Evolutionary conservation across 2,888 invertebrate species (phyloP), one percentile per base, ranked within the genome.

Genomic region (Corbicula japonica): DNA sequence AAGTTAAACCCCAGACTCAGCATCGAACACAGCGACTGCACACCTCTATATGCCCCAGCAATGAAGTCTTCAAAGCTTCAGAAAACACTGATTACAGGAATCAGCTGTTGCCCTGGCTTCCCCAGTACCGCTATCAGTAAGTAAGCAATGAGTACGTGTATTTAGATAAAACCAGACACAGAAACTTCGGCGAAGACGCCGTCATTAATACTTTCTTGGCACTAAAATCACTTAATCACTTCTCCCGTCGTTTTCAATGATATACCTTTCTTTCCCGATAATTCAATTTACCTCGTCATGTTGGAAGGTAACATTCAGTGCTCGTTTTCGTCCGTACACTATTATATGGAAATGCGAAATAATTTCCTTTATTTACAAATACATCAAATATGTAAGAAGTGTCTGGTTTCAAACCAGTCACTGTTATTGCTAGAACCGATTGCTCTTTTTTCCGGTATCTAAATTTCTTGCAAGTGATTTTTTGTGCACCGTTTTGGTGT

Each of bases 311-410:
- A 52, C 89, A 89, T n/a, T 73, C 58, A 1, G 84, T 48, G 46
- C 83, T 86, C 12, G 92, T 92, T 80, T 86, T 88, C n/a, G 88
- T 89, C 82, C 86, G 87, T 44, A 89, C 89, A 62, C 89, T 88
- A 66, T 88, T 87, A 71, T 92, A 92, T n/a, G 89, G 78, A 38
- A 92, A 81, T 50, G 87, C 85, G 34, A 88, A 82, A 26, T 88
- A 88, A 48, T 85, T 86, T 12, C 87, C 86, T 72, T 88, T 88
- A 38, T 88, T 91, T 56, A 92, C 90, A 75, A 89, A 88, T 30
- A 92, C 89, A 73, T 92, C 92, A 80, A 93, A 91, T 46, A 90
- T 85, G 77, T 93, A 93, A 26, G 76, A 72, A 1, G 89, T 91
- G 34, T 81, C 87, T 2, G 91, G 88, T 38, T 86, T 86, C 50